These are phyloP conservation scores for Hypomecis atomaria DNA, from an alignment of 2,888 invertebrate species.

Conservation along the genomic window DNA sequence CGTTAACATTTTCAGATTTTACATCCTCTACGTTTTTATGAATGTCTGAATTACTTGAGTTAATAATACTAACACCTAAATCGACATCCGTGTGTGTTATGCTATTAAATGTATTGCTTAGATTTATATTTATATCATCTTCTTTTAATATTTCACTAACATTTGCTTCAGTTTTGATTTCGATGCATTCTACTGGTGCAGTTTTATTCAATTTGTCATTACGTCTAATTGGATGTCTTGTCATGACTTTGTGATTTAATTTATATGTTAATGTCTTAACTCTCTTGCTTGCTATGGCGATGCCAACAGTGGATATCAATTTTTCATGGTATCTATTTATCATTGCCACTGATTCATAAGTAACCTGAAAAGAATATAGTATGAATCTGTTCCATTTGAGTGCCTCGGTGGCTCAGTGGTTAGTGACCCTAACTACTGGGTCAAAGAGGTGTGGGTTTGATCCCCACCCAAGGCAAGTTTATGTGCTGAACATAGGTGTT, in stretches of 20 bases:
- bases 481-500: too few species aligned
- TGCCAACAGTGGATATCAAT: conserved; percentile 25
- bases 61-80: background rate
- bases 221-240: conserved; percentile 15
- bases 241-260: conserved; percentile 5
- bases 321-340: conserved; percentile 33
- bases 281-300: conserved; percentile 14
- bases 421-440: too few species aligned
- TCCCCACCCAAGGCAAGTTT: too few species aligned
- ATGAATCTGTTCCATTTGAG: too few species aligned
- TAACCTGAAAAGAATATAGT: conserved; percentile 53
- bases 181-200: conserved; percentile 5
- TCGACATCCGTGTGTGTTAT: conserved; percentile 1
- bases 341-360: conserved; percentile 51
- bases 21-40: conserved; percentile 24
- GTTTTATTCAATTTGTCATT: conserved; percentile 12
- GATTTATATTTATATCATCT: background rate
- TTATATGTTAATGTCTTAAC: conserved; percentile 27
- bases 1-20: conserved; percentile 32
- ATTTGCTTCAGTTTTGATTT: conserved; percentile 27
- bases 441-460: too few species aligned
- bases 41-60: background rate
- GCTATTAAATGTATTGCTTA: background rate
- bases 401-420: too few species aligned
- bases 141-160: conserved; percentile 17